These are phyloP conservation scores for Alosa alosa DNA, from an alignment of 2,113 vertebrate genomes.

Conservation along the genomic window DNA sequence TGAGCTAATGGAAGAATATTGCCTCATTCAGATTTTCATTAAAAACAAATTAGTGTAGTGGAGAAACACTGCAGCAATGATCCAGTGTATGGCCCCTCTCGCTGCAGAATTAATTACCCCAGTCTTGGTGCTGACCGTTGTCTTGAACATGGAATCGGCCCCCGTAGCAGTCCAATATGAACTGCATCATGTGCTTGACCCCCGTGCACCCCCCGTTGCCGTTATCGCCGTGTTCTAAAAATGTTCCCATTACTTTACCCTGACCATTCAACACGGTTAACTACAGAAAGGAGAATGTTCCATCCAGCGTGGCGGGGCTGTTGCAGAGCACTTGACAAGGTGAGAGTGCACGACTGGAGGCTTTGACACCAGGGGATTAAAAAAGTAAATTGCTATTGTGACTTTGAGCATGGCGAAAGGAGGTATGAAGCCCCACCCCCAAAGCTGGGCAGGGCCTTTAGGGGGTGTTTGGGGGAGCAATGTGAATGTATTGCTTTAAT, in stretches of 20 bases:
- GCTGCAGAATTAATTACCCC: conserved; percentile 24
- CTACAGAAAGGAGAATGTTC: not conserved
- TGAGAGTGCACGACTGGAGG: not conserved
- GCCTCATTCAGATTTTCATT: conserved; percentile 64
- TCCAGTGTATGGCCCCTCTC: not conserved
- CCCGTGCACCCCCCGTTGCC: conserved; percentile 34
- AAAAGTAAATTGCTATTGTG: conserved; percentile 11
- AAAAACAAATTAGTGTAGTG: conserved; percentile 63
- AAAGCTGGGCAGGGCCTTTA: not conserved
- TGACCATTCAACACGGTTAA: conserved; percentile 53
- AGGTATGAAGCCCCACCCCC: not conserved
- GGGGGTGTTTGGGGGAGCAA: not conserved
- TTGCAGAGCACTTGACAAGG: not conserved
- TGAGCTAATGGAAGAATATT: conserved; percentile 59
- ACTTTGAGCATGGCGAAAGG: not conserved
- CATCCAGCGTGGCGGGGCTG: not conserved
- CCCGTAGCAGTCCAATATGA: conserved; percentile 47
- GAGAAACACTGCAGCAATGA: not conserved
- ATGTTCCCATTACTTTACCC: conserved; percentile 50
- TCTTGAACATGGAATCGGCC: not conserved
- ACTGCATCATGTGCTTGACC: not conserved
- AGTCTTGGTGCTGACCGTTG: not conserved
- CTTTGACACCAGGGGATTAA: not conserved
- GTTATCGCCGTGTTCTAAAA: conserved; percentile 40
- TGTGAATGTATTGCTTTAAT: conserved; percentile 27